Evolutionary conservation across 2,888 invertebrate genomes (phyloP), one percentile per base, ranked within the genome.

Genomic region (Melinaea marsaeus): DNA sequence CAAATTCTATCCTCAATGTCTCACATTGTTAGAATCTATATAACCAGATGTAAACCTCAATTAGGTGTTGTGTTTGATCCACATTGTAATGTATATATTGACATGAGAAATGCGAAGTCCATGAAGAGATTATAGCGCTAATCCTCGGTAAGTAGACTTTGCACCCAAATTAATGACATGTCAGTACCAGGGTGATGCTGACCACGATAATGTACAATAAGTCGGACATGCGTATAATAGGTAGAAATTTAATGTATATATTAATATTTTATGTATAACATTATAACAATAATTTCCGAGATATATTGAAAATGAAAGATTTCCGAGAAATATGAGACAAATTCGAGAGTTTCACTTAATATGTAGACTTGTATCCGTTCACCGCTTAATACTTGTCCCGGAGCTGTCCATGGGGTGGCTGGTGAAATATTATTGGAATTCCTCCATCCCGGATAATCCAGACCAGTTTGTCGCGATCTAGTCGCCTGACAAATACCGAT

Each of bases 391-490:
- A 56, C 69, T 80, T 77, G 66, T 0, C 64, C 74, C 75, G 65
- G 62, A 22, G 34, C 45, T 55, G 54, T 35, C 57, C 68, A 64
- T 68, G 71, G 72, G 78, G 78, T 69, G 77, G 69, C 79, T 77
- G 80, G 79, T 83, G 79, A 86, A 86, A 86, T 87, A 85, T 86
- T 85, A 86, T 85, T 83, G 85, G 86, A 84, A 86, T 86, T 85
- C 83, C 82, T 80, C 78, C 76, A 80, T 78, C 80, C 79, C 73
- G 78, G 83, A 83, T 84, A 83, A 85, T 81, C 81, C 78, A 68
- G 74, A 72, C 72, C 73, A 75, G 79, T 74, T 75, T 75, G 76
- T 77, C 75, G 74, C 75, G 74, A 75, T 75, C 75, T 77, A 72
- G 74, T 74, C 70, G 70, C 70, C 74, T 72, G 74, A 76, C 80